Percentiles rank a stretch among this genome's conserved stretches.
Conservation (phyloP, 2,888 invertebrate genomes). For the Hirudinaria manillensis region DNA sequence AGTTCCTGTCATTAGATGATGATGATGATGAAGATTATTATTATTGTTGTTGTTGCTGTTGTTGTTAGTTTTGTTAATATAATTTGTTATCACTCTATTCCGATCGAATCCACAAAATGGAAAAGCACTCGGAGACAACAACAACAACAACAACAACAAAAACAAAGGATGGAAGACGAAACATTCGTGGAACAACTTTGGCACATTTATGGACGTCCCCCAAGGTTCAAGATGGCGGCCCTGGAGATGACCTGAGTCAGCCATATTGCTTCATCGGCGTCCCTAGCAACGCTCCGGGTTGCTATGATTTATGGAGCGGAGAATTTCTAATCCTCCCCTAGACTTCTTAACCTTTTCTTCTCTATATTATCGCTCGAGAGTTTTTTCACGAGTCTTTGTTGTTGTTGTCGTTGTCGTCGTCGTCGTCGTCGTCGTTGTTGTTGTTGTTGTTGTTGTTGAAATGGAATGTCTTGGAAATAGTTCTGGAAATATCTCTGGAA, state of each 20-base stretch:
- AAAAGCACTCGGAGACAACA: too few species aligned
- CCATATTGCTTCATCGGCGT: constrained; percentile 13
- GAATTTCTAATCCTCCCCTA: constrained; percentile 3
- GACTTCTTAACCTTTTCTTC: constrained; percentile 1
- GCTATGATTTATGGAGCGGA: background rate
- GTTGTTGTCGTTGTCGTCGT: too few species aligned
- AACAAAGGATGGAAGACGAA: too few species aligned
- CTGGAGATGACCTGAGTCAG: background rate
- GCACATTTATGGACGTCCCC: background rate
- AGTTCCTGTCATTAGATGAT: background rate
- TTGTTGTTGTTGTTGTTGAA: too few species aligned
- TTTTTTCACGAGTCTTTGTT: too few species aligned
- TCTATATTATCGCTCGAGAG: too few species aligned
- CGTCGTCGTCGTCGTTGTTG: too few species aligned
- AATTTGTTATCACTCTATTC: background rate
- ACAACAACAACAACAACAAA: too few species aligned
- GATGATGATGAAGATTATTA: background rate
- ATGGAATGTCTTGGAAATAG: too few species aligned
- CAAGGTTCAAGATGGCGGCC: constrained; percentile 3
- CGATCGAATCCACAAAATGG: too few species aligned
- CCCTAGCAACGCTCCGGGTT: background rate
- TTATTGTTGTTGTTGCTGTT: background rate
- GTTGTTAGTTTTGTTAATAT: background rate
- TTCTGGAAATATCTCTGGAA: too few species aligned
- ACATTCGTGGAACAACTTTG: too few species aligned